Conservation (phyloP, 2,888 invertebrate species). For the Arrhopalites spinosus region DNA sequence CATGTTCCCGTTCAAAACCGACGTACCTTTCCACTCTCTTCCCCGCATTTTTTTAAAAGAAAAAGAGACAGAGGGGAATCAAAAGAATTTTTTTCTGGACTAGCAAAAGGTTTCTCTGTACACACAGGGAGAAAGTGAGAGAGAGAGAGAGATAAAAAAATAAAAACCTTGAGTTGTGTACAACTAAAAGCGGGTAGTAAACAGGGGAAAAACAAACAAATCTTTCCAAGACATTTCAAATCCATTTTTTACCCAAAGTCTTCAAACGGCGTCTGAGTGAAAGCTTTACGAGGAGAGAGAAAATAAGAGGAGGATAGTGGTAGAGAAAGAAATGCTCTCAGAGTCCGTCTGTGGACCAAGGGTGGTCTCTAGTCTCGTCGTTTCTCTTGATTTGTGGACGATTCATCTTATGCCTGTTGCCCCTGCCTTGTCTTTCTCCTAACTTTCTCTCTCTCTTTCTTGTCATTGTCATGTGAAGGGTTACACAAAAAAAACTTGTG, state of each 20-base stretch:
- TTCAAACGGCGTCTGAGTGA: neutral
- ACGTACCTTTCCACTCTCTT: no score
- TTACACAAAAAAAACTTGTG: no score
- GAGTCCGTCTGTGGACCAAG: neutral
- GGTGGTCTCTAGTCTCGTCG: conserved; percentile 11
- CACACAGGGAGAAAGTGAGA: neutral
- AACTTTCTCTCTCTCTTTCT: neutral
- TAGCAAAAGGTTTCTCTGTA: no score
- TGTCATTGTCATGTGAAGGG: no score
- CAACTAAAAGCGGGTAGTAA: no score
- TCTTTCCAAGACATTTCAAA: conserved; percentile 5
- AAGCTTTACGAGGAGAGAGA: neutral
- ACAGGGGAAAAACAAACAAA: neutral
- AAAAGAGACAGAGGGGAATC: no score
- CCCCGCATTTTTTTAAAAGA: no score
- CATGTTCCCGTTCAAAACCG: no score
- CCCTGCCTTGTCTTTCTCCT: neutral
- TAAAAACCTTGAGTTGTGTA: no score
- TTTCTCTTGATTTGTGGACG: conserved; percentile 27
- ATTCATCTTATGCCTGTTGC: conserved; percentile 19
- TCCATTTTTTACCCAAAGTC: neutral
- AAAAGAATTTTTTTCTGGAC: no score
- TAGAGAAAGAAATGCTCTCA: neutral
- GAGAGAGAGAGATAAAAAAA: neutral
- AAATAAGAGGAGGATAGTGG: no score